A percentile compares a stretch with the other conserved stretches of the same genome.
These are phyloP conservation scores for Cephus nigrinus DNA, from an alignment of 2,888 invertebrate species.

Conservation along the genomic window DNA sequence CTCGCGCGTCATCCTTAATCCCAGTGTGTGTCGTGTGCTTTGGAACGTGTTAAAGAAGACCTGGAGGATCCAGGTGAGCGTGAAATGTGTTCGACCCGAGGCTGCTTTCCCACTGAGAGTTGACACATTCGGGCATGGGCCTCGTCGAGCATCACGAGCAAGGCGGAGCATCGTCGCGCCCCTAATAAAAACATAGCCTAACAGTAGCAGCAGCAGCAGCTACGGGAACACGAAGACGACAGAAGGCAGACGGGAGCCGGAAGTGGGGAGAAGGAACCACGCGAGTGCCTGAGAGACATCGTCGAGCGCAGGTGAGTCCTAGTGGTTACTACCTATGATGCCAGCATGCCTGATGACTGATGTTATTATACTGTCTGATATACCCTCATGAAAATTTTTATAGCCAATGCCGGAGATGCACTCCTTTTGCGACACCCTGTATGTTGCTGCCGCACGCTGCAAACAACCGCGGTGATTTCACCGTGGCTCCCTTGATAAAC, in stretches of 20 bases:
- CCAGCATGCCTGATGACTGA: not conserved
- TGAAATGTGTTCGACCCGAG: not conserved
- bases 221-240: conserved; percentile 7
- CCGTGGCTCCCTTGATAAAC: conserved; percentile 8
- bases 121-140: conserved; percentile 5
- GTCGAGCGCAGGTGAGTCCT: conserved; percentile 11
- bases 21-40: conserved; percentile 1
- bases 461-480: conserved; percentile 6
- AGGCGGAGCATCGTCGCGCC: conserved; percentile 8
- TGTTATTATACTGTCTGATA: not conserved
- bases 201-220: conserved; percentile 11
- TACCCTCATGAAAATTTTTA: not conserved
- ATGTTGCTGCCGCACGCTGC: not conserved
- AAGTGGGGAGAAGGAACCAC: not conserved
- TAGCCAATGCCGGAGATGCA: not conserved
- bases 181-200: conserved; percentile 6
- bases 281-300: conserved; percentile 17
- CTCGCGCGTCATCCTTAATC: conserved; percentile 7
- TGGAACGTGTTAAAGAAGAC: not conserved
- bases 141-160: conserved; percentile 1
- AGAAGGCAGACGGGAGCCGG: conserved; percentile 9
- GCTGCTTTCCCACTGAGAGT: not conserved
- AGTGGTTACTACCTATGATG: not conserved
- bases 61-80: not conserved
- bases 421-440: conserved; percentile 1